phyloP scores from a whole-genome alignment of 2,113 vertebrate species.

The Gopherus flavomarginatus region DNA sequence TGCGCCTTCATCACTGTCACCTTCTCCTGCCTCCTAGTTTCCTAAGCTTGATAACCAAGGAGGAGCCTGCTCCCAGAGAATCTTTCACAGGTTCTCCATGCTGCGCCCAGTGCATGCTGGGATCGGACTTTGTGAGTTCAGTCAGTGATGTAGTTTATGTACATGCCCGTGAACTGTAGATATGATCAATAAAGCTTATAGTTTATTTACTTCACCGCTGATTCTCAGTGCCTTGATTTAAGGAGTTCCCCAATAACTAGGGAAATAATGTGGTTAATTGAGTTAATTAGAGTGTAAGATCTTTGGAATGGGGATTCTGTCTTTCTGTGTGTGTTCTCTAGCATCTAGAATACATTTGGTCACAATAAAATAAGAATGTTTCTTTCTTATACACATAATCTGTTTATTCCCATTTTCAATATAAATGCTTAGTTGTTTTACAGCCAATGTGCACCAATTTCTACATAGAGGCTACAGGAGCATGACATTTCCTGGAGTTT shows the following conservation, averaged over 20 bases:
- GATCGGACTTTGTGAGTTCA: slow-evolving; percentile 22
- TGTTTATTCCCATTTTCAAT: not conserved
- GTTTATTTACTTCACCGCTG: slow-evolving; percentile 32
- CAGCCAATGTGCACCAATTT: not conserved
- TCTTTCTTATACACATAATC: not conserved
- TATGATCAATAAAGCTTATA: slow-evolving; percentile 57
- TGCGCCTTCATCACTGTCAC: not conserved
- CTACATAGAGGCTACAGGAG: not conserved
- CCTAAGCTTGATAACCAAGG: not conserved
- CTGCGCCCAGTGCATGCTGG: not conserved
- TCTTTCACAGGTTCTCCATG: not conserved
- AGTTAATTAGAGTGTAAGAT: slow-evolving; percentile 52
- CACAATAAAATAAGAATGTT: slow-evolving; percentile 40
- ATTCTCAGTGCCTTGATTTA: slow-evolving; percentile 54
- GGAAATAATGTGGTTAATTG: slow-evolving; percentile 67
- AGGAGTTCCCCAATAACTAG: slow-evolving; percentile 45
- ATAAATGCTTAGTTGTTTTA: slow-evolving; percentile 4
- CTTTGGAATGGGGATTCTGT: slow-evolving; percentile 7
- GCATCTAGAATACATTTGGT: slow-evolving; percentile 24
- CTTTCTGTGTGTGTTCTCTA: slow-evolving; percentile 24
- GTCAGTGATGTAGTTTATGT: not conserved
- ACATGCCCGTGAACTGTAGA: not conserved
- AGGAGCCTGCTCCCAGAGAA: not conserved
- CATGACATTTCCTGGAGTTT: not conserved
- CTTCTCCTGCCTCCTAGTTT: not conserved